Evolutionary conservation across 2,888 invertebrate genomes (phyloP), one percentile per base, ranked within the genome.

Genomic region (Baccha elongata): DNA sequence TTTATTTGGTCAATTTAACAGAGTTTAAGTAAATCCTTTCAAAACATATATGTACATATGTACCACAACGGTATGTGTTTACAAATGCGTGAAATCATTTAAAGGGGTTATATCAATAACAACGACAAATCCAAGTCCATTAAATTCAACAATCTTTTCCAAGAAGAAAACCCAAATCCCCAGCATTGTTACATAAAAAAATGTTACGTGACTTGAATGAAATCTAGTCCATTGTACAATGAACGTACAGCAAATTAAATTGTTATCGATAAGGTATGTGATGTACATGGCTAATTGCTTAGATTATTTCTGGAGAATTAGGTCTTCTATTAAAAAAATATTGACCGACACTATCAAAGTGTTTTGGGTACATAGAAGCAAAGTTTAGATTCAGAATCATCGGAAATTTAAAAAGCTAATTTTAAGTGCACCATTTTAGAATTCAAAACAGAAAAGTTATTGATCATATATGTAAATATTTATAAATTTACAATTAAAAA

Each of bases 221-320:
- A 62, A 72, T 53, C 29, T 17, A 32, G 7, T 62, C 29, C 35
- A 65, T 74, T 50, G 64, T 35, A 50, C 55, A 74, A 40, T 64
- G 17, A 40, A 74, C 7, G 32, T 53, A 29, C 35, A 69, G 69
- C 64, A 80, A 80, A 80, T 69, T 80, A 64, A 55, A 74, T 55
- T 64, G 62, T 68, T 52, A 74, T 80, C 50, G 74, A 74, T n/a
- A n/a, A n/a, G n/a, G n/a, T 65, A 60, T 32, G 50, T 29, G 37
- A n/a, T 55, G 78, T 78, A 52, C 69, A 69, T 50, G 42, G 53
- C 58, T 80, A 80, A 80, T 74, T 74, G 80, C 55, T 80, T 58
- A 15, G 48, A 53, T 17, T 29, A 6, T 26, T 29, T 32, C n/a
- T n/a, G n/a, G n/a, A n/a, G 6, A 1, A 19, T 17, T 0, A 10